Conservation (phyloP, 2,888 invertebrate species). For the Furcula furcula region DNA sequence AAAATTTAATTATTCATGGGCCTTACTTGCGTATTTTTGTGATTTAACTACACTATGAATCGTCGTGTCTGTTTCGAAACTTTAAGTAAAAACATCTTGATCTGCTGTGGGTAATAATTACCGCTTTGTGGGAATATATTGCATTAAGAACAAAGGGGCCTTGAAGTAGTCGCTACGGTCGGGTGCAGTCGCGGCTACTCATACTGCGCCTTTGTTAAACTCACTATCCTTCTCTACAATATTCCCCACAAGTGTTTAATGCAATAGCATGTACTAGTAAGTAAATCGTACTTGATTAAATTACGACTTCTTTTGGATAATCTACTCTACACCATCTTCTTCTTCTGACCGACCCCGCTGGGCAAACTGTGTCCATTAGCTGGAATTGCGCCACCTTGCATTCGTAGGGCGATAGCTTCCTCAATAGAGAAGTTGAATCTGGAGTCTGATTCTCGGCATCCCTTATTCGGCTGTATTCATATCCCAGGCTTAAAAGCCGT, state of each 20-base stretch:
- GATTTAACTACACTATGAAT: slow-evolving; percentile 9
- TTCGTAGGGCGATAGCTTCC: too few species aligned
- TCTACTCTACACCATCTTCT: too few species aligned
- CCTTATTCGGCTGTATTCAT: too few species aligned
- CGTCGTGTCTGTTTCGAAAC: slow-evolving; percentile 45
- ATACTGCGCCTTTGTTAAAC: slow-evolving; percentile 32
- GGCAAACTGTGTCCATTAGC: too few species aligned
- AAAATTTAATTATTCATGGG: slow-evolving; percentile 9
- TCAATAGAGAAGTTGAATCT: too few species aligned
- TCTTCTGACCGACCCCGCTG: too few species aligned
- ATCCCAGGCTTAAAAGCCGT: too few species aligned
- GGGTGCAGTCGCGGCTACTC: slow-evolving; percentile 42
- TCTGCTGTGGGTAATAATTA: slow-evolving; percentile 62
- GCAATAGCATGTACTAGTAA: slow-evolving; percentile 30
- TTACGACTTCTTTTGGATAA: too few species aligned
- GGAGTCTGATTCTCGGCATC: too few species aligned
- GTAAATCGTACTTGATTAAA: too few species aligned
- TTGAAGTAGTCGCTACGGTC: slow-evolving; percentile 57
- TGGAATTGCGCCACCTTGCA: too few species aligned
- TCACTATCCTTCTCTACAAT: slow-evolving; percentile 34
- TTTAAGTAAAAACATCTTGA: slow-evolving; percentile 56
- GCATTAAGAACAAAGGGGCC: slow-evolving; percentile 68
- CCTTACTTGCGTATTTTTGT: not conserved
- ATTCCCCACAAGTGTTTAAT: slow-evolving; percentile 30
- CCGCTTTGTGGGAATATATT: slow-evolving; percentile 68